phyloP scores from a whole-genome alignment of 2,113 vertebrate species.

The Passerina amoena region DNA sequence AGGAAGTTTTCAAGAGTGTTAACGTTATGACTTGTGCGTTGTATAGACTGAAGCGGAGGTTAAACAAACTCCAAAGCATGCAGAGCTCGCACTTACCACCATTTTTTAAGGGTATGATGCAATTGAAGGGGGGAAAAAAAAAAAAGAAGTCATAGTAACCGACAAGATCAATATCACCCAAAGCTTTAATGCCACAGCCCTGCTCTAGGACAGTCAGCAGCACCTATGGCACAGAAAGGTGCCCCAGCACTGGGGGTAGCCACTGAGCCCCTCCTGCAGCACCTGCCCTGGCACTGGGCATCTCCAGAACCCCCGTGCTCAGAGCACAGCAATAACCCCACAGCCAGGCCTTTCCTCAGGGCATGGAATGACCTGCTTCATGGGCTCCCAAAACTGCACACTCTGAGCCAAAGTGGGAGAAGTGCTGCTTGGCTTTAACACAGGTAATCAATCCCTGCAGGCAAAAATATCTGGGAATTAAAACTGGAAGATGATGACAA shows the following conservation, averaged over 20 bases:
- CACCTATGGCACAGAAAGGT: neutral
- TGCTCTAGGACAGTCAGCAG: neutral
- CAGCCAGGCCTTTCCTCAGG: neutral
- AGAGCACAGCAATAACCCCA: neutral
- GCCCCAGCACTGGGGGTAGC: neutral
- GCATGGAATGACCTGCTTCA: neutral
- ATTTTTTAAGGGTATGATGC: constrained; percentile 91
- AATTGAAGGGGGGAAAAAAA: constrained; percentile 83
- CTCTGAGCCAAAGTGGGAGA: neutral
- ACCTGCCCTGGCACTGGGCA: neutral
- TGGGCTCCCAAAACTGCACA: accelerated
- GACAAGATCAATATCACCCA: constrained; percentile 79
- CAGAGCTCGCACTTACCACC: constrained; percentile 97
- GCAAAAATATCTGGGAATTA: neutral
- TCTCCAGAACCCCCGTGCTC: neutral
- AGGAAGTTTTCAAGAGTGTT: constrained; percentile 78
- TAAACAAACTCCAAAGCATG: constrained; percentile 94
- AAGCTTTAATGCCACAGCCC: constrained; percentile 68
- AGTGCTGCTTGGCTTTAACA: neutral
- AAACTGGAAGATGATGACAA: neutral
- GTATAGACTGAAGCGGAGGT: constrained; percentile 87
- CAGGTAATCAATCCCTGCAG: neutral
- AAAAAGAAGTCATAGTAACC: constrained; percentile 92
- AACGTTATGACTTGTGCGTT: constrained; percentile 82
- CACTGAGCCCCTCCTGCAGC: neutral